Conservation (phyloP, 2,113 vertebrate species). For the Spea bombifrons region DNA sequence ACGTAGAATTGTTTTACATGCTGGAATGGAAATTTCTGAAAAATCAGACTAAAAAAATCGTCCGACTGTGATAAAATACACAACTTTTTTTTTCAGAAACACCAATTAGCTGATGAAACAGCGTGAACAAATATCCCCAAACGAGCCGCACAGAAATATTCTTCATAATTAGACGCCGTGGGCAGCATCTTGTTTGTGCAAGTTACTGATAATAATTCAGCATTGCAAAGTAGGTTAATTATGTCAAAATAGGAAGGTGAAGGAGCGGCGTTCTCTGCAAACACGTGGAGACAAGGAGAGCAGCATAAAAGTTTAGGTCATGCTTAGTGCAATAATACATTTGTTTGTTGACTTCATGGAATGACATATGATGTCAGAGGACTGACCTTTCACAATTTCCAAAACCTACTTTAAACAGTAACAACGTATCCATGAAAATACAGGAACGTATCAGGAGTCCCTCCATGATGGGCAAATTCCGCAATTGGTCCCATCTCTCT, state of each 20-base stretch:
- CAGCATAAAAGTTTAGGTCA: too few species aligned
- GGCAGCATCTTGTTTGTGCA: slow-evolving; percentile 10
- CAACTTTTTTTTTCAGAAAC: slow-evolving; percentile 1
- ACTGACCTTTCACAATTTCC: too few species aligned
- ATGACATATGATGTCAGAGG: too few species aligned
- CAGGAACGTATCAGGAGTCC: too few species aligned
- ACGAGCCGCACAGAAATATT: not conserved
- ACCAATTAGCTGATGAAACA: slow-evolving; percentile 28
- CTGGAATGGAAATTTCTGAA: too few species aligned
- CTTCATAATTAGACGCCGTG: not conserved
- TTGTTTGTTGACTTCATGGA: too few species aligned
- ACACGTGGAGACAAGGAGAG: not conserved
- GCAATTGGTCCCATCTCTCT: too few species aligned
- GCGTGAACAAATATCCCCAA: not conserved
- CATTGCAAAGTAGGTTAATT: slow-evolving; percentile 15
- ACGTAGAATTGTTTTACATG: too few species aligned
- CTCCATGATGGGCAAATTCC: too few species aligned
- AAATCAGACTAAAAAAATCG: not conserved
- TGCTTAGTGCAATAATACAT: too few species aligned
- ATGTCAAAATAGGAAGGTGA: slow-evolving; percentile 6
- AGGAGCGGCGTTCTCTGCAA: not conserved
- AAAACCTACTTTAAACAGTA: too few species aligned
- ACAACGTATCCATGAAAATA: too few species aligned
- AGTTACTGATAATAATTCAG: not conserved
- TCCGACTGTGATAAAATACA: slow-evolving; percentile 18